Evolutionary conservation across 1,140 invertebrate species (phyloP).

Genomic region (Tetragonula clypearis): DNA sequence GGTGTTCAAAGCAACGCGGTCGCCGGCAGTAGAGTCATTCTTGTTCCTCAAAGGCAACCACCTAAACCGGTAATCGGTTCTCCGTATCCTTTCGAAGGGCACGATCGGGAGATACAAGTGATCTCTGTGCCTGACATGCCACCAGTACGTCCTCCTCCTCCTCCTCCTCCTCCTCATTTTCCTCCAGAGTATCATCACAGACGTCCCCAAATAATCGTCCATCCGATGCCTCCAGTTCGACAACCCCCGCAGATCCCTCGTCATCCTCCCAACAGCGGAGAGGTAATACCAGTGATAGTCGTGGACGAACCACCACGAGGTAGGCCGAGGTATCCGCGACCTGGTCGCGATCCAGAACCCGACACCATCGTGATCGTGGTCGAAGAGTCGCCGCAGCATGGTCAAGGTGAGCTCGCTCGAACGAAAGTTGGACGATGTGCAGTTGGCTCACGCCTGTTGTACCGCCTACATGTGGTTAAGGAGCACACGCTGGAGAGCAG

Average conservation of each 20-base stretch:
- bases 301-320: conserved; percentile 24
- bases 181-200: background rate
- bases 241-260: conserved; percentile 7
- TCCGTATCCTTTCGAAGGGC: background rate
- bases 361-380: conserved; percentile 64
- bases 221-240: background rate
- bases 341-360: conserved; percentile 2
- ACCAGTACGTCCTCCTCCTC: background rate
- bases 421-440: background rate
- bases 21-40: conserved; percentile 29
- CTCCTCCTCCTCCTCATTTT: background rate
- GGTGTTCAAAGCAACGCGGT: conserved; percentile 38
- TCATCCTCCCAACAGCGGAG: background rate
- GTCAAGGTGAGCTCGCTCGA: conserved; percentile 60
- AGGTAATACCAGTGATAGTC: conserved; percentile 56
- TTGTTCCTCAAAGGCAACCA: conserved; percentile 2
- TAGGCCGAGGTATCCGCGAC: conserved; percentile 2
- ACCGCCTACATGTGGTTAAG: background rate
- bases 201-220: background rate
- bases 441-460: background rate
- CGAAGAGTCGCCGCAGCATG: conserved; percentile 46
- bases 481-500: background rate
- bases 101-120: background rate
- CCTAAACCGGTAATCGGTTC: background rate
- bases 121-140: background rate